A percentile compares a stretch with the other conserved stretches of the same genome.
These are phyloP conservation scores for Holothuria scabra DNA, from an alignment of 53 echinoderm and acorn worm genomes.

Conservation along the genomic window DNA sequence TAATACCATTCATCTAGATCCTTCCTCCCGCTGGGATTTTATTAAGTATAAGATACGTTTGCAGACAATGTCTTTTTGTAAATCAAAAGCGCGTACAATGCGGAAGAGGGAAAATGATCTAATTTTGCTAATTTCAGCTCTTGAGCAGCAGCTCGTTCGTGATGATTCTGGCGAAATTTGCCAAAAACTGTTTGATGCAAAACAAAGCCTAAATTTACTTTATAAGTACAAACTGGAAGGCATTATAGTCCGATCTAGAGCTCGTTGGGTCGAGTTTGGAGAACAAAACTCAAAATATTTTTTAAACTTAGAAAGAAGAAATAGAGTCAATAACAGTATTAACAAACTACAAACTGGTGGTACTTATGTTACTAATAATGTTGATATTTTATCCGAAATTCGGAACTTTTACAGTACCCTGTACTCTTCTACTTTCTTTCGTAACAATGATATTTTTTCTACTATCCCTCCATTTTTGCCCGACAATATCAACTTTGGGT, in stretches of 20 bases:
- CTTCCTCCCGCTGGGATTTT: constrained; percentile 23
- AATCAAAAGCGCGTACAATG: background rate
- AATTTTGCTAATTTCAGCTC: constrained; percentile 14
- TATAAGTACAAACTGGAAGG: constrained; percentile 50
- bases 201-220: constrained; percentile 26
- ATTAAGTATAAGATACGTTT: constrained; percentile 49
- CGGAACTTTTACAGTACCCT: constrained; percentile 1
- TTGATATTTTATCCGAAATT: constrained; percentile 56
- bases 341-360: constrained; percentile 48
- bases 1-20: constrained; percentile 9
- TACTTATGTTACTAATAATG: constrained; percentile 39
- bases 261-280: constrained; percentile 52
- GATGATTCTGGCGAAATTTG: background rate
- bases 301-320: constrained; percentile 61
- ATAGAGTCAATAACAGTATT: constrained; percentile 47
- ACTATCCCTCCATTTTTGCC: constrained; percentile 5
- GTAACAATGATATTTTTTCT: constrained; percentile 12
- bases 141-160: constrained; percentile 32
- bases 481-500: background rate
- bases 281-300: constrained; percentile 58
- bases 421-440: constrained; percentile 11
- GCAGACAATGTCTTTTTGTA: too few species aligned
- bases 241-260: constrained; percentile 58
- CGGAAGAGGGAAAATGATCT: constrained; percentile 28
- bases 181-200: constrained; percentile 7